phyloP scores from a whole-genome alignment of 2,113 vertebrate genomes.

The Oncorhynchus nerka region DNA sequence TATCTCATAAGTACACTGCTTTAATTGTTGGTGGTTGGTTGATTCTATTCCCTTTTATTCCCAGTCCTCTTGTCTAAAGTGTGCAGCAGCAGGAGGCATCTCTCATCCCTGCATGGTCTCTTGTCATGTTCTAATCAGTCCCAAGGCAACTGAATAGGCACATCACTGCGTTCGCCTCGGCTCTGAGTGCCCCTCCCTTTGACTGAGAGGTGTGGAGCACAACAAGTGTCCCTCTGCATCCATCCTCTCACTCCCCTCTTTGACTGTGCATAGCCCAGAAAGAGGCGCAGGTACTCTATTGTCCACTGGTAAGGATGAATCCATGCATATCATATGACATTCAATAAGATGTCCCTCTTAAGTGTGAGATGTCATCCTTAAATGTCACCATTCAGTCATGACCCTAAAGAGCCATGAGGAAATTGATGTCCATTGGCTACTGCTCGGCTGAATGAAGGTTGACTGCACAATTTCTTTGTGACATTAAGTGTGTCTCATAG shows the following conservation, averaged over 20 bases:
- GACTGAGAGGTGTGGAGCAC: no score
- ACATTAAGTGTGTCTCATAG: constrained; percentile 14
- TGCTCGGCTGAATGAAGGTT: not conserved
- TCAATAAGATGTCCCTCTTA: not conserved
- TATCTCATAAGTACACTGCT: no score
- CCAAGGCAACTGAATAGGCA: not conserved
- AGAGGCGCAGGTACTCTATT: not conserved
- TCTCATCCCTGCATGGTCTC: not conserved
- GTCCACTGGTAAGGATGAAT: not conserved
- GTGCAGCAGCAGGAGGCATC: not conserved
- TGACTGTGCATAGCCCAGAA: not conserved
- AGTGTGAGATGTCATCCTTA: not conserved
- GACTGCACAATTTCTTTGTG: not conserved
- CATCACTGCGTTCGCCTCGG: not conserved
- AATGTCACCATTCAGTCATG: not conserved
- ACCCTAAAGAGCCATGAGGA: not conserved
- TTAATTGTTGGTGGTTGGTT: not conserved
- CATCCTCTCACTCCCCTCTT: not conserved
- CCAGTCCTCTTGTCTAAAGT: no score
- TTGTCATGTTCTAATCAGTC: not conserved
- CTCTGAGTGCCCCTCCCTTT: not conserved
- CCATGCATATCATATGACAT: not conserved
- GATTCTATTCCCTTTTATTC: not conserved
- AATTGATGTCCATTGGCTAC: not conserved
- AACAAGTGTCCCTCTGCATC: no score